phyloP scores from a whole-genome alignment of 2,888 invertebrate genomes.

The Scaptomyza caliginosa region DNA sequence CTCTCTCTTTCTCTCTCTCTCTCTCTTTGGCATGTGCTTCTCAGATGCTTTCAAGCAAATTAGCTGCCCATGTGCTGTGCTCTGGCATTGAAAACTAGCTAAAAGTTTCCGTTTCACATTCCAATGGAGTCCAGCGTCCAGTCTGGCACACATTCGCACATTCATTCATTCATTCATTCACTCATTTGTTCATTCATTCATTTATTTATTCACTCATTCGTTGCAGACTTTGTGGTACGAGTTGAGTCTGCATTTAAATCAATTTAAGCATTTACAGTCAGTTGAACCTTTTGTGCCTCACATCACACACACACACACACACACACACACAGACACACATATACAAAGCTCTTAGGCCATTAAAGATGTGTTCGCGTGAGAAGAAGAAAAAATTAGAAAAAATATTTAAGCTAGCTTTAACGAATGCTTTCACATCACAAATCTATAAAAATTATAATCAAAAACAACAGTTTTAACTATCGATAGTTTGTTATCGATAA shows the following conservation, averaged over 20 bases:
- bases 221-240: conserved; percentile 55
- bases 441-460: no score
- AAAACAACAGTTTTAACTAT: not conserved
- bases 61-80: conserved; percentile 39
- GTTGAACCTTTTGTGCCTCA: conserved; percentile 71
- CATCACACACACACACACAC: conserved; percentile 13
- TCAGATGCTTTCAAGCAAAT: conserved; percentile 30
- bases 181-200: conserved; percentile 31
- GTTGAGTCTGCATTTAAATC: conserved; percentile 72
- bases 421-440: no score
- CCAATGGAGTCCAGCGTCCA: conserved; percentile 29
- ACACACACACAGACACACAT: conserved; percentile 16
- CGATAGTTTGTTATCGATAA: not conserved
- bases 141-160: conserved; percentile 25
- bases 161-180: not conserved
- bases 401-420: not conserved
- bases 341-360: not conserved
- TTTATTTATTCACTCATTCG: conserved; percentile 16
- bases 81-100: conserved; percentile 28
- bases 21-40: not conserved
- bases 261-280: conserved; percentile 77
- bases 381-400: not conserved
- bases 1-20: not conserved
- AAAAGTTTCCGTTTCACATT: conserved; percentile 13
- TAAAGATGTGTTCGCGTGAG: conserved; percentile 6